Evolutionary conservation across 1,140 invertebrate species (phyloP), one percentile per base, ranked within the genome.

Genomic region (Scaptomyza hsui): DNA sequence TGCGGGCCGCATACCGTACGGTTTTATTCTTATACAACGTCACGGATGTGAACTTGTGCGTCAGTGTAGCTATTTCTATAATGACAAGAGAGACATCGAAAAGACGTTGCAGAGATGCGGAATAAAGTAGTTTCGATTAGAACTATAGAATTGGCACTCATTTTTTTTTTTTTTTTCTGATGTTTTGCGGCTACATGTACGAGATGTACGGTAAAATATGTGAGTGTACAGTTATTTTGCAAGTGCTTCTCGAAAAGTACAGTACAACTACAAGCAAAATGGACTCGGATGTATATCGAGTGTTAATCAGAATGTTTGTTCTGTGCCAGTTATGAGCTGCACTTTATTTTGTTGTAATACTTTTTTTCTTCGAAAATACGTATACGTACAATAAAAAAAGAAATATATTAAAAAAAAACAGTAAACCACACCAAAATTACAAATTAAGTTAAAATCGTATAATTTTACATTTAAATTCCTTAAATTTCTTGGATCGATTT

Each of bases 1-100:
- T 95, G 57, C 96, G 91, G 0, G 95, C 95, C 6, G 95, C 93
- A 90, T 96, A 97, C 61, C 93, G 92, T 10, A 97, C 94, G 0
- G 95, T 97, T 91, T 96, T 95, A 75, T 97, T 97, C 72, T 94
- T 93, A 73, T 94, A 96, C 15, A 97, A 90, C 5, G 95, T 96
- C 15, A 96, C 95, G 18, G 95, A 95, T 5, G 95, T 95, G 88
- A 96, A 96, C 91, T 96, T 96, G 89, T 96, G 95, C 16, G 94
- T 96, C 53, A 97, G 86, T 47, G 94, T 94, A 1, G 95, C 95
- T 75, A 96, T 96, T 92, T 96, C 95, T 96, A 82, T 72, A 89
- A 90, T 47, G 81, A 90, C 32, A 37, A 37, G 32, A 62, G 89
- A 86, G 83, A 89, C 86, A 89, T 75, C 86, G 74, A 83, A 77